These are phyloP conservation scores for Asbolus verrucosus DNA, from an alignment of 1,140 invertebrate species.

Conservation along the genomic window DNA sequence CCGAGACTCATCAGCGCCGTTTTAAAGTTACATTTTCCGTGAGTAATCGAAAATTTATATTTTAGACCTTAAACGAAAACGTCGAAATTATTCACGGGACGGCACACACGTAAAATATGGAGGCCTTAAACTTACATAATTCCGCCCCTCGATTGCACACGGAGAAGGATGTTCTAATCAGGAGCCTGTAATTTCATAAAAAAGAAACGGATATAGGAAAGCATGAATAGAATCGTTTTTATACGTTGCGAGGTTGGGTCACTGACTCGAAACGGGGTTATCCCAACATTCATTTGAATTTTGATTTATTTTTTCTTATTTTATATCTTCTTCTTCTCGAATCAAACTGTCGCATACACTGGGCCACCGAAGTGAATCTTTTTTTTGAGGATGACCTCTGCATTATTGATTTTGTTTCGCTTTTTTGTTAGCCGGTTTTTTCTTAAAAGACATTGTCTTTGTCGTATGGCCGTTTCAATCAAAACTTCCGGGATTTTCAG, in stretches of 20 bases:
- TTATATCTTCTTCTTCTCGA: background rate
- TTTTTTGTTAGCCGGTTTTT: background rate
- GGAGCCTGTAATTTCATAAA: background rate
- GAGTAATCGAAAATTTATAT: slow-evolving; percentile 26
- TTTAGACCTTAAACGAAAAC: slow-evolving; percentile 12
- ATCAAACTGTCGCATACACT: background rate
- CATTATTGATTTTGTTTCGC: slow-evolving; percentile 3
- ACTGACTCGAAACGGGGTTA: slow-evolving; percentile 1
- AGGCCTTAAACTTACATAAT: slow-evolving; percentile 1
- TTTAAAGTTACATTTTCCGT: slow-evolving; percentile 14
- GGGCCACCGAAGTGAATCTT: background rate
- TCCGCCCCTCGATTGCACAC: too few species aligned
- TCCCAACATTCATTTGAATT: slow-evolving; percentile 24
- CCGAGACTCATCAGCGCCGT: slow-evolving; percentile 20
- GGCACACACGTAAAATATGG: slow-evolving; percentile 13
- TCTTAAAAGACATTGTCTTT: too few species aligned
- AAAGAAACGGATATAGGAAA: background rate
- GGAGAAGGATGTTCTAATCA: slow-evolving; percentile 21
- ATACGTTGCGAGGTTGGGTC: background rate
- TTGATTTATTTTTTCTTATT: slow-evolving; percentile 19
- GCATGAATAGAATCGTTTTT: background rate
- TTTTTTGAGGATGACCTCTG: background rate
- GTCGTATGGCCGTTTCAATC: too few species aligned
- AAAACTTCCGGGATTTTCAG: too few species aligned
- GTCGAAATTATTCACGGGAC: slow-evolving; percentile 31